A percentile compares a stretch with the other conserved stretches of the same genome.
phyloP scores from a whole-genome alignment of 2,113 vertebrate species.

The Cyanoramphus novaezelandiae region DNA sequence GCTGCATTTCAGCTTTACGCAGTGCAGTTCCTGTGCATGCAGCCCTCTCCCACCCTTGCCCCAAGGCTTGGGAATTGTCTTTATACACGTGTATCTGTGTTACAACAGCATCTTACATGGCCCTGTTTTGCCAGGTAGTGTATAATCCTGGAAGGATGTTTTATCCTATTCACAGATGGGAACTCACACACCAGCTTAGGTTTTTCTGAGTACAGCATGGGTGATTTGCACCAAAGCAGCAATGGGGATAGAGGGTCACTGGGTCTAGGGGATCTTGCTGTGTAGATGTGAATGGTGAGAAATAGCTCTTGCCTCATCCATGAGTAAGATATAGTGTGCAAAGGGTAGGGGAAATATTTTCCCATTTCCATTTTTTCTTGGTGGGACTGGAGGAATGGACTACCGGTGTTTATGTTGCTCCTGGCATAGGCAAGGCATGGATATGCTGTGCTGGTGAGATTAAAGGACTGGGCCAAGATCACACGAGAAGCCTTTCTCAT shows the following conservation, averaged over 20 bases:
- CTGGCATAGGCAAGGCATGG: not conserved
- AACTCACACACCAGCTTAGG: not conserved
- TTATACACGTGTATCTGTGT: rapidly evolving
- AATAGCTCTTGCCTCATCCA: no score
- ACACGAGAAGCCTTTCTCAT: not conserved
- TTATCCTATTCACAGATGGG: not conserved
- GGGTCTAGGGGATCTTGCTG: not conserved
- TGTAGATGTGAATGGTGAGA: not conserved
- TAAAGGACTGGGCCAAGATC: not conserved
- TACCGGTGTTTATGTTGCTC: not conserved
- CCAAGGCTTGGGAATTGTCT: not conserved
- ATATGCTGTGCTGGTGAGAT: not conserved
- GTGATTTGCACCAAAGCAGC: not conserved
- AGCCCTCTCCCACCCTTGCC: not conserved
- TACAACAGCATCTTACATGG: not conserved
- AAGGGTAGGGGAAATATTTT: not conserved
- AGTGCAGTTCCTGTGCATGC: not conserved
- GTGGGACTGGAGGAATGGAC: not conserved
- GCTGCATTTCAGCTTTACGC: not conserved
- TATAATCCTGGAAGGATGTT: not conserved
- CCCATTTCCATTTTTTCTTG: not conserved
- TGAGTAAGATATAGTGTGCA: not conserved
- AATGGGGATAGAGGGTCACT: not conserved
- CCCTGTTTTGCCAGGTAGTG: not conserved
- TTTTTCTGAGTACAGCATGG: not conserved